Evolutionary conservation across 37 sponge, comb jelly and placozoan genomes (phyloP).

Genomic region (Diacarnus erythraeanus): DNA sequence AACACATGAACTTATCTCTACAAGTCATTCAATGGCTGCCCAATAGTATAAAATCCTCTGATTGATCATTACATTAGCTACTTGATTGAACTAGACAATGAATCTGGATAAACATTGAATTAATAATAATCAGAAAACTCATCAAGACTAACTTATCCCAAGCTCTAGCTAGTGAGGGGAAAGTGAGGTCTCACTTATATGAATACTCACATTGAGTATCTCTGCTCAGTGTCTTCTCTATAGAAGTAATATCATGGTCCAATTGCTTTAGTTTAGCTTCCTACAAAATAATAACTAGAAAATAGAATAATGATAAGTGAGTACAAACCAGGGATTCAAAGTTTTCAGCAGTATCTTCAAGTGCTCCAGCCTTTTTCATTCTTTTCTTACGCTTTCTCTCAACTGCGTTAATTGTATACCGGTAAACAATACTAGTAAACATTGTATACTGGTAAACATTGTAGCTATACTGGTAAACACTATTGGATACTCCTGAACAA

Average conservation of each 20-base stretch:
- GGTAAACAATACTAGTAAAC: neutral
- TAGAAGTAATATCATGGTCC: neutral
- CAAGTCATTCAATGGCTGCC: no score
- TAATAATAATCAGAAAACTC: no score
- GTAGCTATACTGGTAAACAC: neutral
- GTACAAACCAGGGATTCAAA: conserved; percentile 73
- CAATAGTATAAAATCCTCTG: no score
- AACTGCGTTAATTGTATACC: no score
- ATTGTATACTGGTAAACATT: neutral
- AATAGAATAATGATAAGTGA: neutral
- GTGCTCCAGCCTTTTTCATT: conserved; percentile 75
- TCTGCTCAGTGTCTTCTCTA: conserved; percentile 8
- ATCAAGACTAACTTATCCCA: no score
- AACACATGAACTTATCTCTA: no score
- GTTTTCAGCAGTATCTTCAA: conserved; percentile 60
- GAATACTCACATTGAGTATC: conserved; percentile 24
- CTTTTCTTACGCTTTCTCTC: conserved; percentile 81
- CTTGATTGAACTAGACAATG: no score
- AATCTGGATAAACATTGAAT: no score
- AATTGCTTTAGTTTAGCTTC: conserved; percentile 8
- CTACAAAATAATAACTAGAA: neutral
- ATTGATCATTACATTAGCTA: no score
- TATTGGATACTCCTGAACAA: no score
- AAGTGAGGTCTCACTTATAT: no score
- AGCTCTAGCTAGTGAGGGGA: no score